phyloP scores from a whole-genome alignment of 1,140 invertebrate genomes.

The Agrilus planipennis region DNA sequence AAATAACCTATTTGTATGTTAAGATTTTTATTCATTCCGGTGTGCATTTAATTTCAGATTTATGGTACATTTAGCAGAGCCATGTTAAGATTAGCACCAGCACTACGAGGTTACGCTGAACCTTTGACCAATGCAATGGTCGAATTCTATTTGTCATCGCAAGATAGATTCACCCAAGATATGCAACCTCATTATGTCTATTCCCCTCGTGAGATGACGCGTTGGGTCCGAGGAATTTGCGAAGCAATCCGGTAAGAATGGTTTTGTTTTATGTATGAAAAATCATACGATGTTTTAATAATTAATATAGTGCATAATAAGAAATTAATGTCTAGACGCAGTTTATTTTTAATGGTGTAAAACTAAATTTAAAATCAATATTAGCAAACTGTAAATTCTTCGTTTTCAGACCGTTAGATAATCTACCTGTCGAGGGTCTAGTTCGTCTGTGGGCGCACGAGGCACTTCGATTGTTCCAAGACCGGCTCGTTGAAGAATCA shows the following conservation, averaged over 20 bases:
- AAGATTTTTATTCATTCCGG: background rate
- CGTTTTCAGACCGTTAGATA: slow-evolving; percentile 68
- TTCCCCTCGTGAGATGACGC: slow-evolving; percentile 98
- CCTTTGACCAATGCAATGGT: slow-evolving; percentile 98
- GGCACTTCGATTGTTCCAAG: slow-evolving; percentile 94
- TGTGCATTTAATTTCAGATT: slow-evolving; percentile 48
- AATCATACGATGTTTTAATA: too few species aligned
- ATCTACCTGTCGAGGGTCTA: slow-evolving; percentile 81
- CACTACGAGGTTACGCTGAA: slow-evolving; percentile 84
- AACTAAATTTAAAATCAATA: background rate
- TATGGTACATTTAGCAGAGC: slow-evolving; percentile 97
- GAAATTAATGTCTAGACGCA: too few species aligned
- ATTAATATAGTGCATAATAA: too few species aligned
- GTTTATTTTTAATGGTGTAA: too few species aligned
- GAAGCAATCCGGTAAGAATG: slow-evolving; percentile 83
- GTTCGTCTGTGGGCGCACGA: slow-evolving; percentile 98
- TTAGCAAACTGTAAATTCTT: background rate
- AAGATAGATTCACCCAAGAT: slow-evolving; percentile 97
- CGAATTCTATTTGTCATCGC: slow-evolving; percentile 92
- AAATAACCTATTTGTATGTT: background rate
- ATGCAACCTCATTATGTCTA: slow-evolving; percentile 99
- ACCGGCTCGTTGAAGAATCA: slow-evolving; percentile 84
- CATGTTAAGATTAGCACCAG: slow-evolving; percentile 87
- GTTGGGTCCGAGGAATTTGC: slow-evolving; percentile 98
- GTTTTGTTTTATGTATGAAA: too few species aligned